Evolutionary conservation across 2,888 invertebrate genomes (phyloP), one percentile per base, ranked within the genome.

Genomic region (Exocentrus adspersus): DNA sequence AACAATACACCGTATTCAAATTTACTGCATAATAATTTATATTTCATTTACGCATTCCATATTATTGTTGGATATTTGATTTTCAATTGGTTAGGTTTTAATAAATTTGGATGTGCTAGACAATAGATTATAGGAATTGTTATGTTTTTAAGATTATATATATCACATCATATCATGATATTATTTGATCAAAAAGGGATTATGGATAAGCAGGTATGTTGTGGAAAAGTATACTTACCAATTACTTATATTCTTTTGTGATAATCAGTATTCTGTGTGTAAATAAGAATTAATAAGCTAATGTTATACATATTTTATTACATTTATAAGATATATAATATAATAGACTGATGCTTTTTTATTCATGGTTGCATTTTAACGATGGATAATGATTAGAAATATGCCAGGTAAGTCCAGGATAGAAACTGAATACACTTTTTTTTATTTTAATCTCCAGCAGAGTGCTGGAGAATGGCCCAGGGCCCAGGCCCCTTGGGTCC

Each of bases 331-430:
- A 69, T 67, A 72, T 70, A 70, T n/a, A n/a, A n/a, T n/a, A 74
- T 70, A 79, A n/a, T 78, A 79, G 81, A 81, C 81, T 81, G 81
- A 81, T 74, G 75, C 77, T 80, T 78, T 79, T 79, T 78, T 76
- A 75, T 72, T 75, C 72, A 75, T 73, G 70, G 72, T 69, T 73
- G 72, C 72, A 73, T 67, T 70, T 61, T 67, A 60, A 68, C 68
- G 24, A 48, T 71, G 78, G 77, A 77, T 72, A 70, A 68, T 70
- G 62, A 64, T 68, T 69, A 69, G 68, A 71, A n/a, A 73, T 73
- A 75, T 76, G 75, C 57, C 42, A 62, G 62, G 7, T 20, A 19
- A 20, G 19, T 45, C 19, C 2, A n/a, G n/a, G n/a, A n/a, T n/a
- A n/a, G n/a, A n/a, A n/a, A n/a, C n/a, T n/a, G n/a, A n/a, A n/a